Evolutionary conservation across 2,113 vertebrate species (phyloP), one percentile per base, ranked within the genome.

Genomic region (Podarcis cretensis): DNA sequence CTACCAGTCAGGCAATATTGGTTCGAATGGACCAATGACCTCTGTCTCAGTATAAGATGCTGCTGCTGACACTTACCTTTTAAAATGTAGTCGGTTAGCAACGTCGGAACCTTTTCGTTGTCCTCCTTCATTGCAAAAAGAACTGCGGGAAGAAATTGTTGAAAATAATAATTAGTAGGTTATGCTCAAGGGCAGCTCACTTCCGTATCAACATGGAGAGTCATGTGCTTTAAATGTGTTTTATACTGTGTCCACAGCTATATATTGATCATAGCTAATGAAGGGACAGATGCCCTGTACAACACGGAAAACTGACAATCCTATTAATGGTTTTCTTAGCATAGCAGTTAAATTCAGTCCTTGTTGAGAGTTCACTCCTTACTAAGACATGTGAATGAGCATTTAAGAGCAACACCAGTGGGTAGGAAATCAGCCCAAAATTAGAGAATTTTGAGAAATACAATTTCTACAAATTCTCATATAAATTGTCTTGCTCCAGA

Each of bases 31-130:
- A 54, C n/a, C 9, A 20, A 25, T 37, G n/a, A 2, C n/a, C n/a
- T n/a, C n/a, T n/a, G n/a, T n/a, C n/a, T 65, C 68, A 69, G 32
- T n/a, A 77, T 12, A 30, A 43, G 25, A 4, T 25, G 81, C 40
- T 75, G 30, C 65, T 63, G 5, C 20, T 30, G 4, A 18, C 27
- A 73, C 80, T 96, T 98, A 99, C 99, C 99, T 99, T 99, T 99
- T 94, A 99, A 97, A 97, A 99, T 99, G 97, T 99, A 99, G 95
- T 99, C 98, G 27, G 99, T 99, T 95, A 99, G 97, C 97, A 99
- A 97, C 3, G 98, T 98, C 87, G 99, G 99, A 89, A 99, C 99
- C 97, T 99, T 99, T 94, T 99, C 99, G 6, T 99, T 99, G 92
- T 99, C 98, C 90, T 99, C 99, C 96, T 98, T 99, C 97, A 99